Conservation (phyloP, 2,888 invertebrate species). For the Drosophila diplacantha region DNA sequence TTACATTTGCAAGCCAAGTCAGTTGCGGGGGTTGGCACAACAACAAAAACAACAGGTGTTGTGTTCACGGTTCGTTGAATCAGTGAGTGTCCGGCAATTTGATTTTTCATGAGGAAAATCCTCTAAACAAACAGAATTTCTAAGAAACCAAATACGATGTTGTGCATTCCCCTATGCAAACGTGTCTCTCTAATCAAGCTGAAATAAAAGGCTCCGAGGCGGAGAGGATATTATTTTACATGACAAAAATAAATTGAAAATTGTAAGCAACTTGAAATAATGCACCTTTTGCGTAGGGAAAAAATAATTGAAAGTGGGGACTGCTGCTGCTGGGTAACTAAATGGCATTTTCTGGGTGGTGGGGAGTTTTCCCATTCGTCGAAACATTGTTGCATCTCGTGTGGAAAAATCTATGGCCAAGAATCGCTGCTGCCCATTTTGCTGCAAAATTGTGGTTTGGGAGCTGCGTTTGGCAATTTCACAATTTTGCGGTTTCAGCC, state of each 20-base stretch:
- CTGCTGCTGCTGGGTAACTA: constrained; percentile 1
- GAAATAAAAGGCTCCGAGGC: not conserved
- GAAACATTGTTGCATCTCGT: constrained; percentile 7
- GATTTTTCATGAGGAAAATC: not conserved
- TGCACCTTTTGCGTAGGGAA: not conserved
- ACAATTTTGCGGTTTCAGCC: constrained; percentile 34
- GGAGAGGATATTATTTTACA: not conserved
- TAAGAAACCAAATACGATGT: not conserved
- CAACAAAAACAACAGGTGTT: constrained; percentile 4
- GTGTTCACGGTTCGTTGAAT: not conserved
- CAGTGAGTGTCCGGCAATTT: not conserved
- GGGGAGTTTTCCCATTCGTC: not conserved
- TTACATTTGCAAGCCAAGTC: not conserved
- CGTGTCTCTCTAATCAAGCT: not conserved
- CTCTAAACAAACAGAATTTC: not conserved
- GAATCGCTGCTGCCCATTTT: constrained; percentile 2
- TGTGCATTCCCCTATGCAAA: not conserved
- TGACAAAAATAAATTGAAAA: not conserved
- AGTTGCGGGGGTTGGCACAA: too few species aligned
- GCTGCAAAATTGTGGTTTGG: constrained; percentile 30
- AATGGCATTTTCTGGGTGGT: constrained; percentile 2
- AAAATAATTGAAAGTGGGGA: not conserved
- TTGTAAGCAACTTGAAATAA: constrained; percentile 1
- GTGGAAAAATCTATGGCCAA: constrained; percentile 4
- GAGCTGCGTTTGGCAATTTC: constrained; percentile 36